Evolutionary conservation across 2,113 vertebrate genomes (phyloP), one percentile per base, ranked within the genome.

Genomic region (Nannobrachium achirus): DNA sequence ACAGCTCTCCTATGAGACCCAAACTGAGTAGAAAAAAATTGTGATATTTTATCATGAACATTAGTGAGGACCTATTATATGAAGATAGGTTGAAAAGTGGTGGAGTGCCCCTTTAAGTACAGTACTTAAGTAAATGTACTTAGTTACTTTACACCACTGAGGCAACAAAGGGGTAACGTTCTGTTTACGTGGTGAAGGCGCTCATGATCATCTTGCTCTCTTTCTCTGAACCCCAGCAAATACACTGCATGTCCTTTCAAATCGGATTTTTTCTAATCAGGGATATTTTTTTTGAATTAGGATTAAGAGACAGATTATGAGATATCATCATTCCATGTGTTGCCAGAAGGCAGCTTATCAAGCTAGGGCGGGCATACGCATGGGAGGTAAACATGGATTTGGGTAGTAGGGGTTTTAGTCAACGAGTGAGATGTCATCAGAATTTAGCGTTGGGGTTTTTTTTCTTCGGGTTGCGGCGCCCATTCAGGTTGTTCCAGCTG

Each of bases 191-290:
- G n/a, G n/a, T n/a, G n/a, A n/a, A n/a, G n/a, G n/a, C n/a, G n/a
- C n/a, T n/a, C n/a, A n/a, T n/a, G n/a, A n/a, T n/a, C n/a, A n/a
- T n/a, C n/a, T n/a, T n/a, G n/a, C n/a, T n/a, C n/a, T n/a, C n/a
- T n/a, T n/a, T n/a, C n/a, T n/a, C n/a, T n/a, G n/a, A n/a, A n/a
- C n/a, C n/a, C n/a, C n/a, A n/a, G n/a, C n/a, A n/a, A n/a, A n/a
- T n/a, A n/a, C n/a, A 65, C 72, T 56, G 73, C 64, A 65, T 77
- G 62, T 68, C 15, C 48, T 58, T 52, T 7, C 56, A 67, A 63
- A 57, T 80, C 62, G 33, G 83, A 89, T 88, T 68, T 75, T n/a
- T 59, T 76, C 40, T 66, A 73, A 84, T 81, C 69, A 49, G 25
- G 51, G 62, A 64, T 79, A 63, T 83, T 15, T 39, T 19, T 63